Evolutionary conservation across 1,140 invertebrate genomes (phyloP).

Genomic region (Drosophila arawakana): DNA sequence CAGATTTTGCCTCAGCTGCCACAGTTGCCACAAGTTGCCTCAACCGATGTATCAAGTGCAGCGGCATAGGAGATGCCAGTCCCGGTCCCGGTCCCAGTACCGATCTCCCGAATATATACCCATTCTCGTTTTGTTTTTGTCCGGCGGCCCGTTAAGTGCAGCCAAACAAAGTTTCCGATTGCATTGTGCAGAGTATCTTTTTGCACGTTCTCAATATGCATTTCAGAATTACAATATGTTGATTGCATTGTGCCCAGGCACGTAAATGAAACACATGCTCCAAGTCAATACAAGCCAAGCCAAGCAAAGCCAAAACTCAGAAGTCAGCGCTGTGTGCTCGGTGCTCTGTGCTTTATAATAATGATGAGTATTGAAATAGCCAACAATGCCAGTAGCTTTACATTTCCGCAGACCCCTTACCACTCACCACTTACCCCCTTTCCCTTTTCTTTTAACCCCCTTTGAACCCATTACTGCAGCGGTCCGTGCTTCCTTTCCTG

Average conservation of each 20-base stretch:
- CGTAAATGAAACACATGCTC: conserved; percentile 71
- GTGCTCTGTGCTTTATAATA: conserved; percentile 46
- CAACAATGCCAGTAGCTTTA: conserved; percentile 57
- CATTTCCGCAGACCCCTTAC: conserved; percentile 47
- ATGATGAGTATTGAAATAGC: conserved; percentile 73
- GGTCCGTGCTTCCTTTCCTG: conserved; percentile 60
- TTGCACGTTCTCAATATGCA: conserved; percentile 81
- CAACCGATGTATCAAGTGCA: conserved; percentile 44
- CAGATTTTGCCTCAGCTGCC: conserved; percentile 58
- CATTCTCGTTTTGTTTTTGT: conserved; percentile 64
- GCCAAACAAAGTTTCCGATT: conserved; percentile 56
- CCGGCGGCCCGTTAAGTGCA: conserved; percentile 73
- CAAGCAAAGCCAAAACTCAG: background rate
- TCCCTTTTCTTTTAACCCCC: background rate
- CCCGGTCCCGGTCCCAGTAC: conserved; percentile 16
- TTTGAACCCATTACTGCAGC: conserved; percentile 9
- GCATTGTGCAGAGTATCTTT: conserved; percentile 59
- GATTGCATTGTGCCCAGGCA: conserved; percentile 72
- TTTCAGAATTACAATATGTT: conserved; percentile 81
- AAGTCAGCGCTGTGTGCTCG: background rate
- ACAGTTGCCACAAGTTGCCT: conserved; percentile 31
- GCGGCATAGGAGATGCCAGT: conserved; percentile 37
- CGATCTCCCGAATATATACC: conserved; percentile 35
- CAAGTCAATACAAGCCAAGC: conserved; percentile 3
- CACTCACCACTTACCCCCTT: background rate